Conservation (phyloP, 2,113 vertebrate species). For the Acrocephalus arundinaceus region DNA sequence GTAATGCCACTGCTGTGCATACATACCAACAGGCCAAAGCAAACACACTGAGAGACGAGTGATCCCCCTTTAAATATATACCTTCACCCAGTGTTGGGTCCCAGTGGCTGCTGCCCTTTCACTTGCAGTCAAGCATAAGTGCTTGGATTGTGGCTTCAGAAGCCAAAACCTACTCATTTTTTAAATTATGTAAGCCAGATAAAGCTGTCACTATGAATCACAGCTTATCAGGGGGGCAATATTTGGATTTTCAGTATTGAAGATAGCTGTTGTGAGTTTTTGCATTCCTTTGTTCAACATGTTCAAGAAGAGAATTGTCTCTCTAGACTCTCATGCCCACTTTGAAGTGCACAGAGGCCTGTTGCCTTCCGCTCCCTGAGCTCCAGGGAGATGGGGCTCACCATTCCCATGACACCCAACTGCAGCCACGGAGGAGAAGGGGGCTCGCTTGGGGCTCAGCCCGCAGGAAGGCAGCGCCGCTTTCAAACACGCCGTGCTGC, state of each 20-base stretch:
- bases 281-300: slow-evolving; percentile 41
- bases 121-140: not conserved
- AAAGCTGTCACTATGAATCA: slow-evolving; percentile 20
- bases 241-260: slow-evolving; percentile 37
- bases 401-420: not conserved
- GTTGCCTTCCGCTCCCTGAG: rapidly evolving
- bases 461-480: not conserved
- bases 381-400: not conserved
- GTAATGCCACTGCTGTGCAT: not conserved
- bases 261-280: slow-evolving; percentile 42
- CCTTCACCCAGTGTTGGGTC: not conserved
- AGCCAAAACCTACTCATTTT: not conserved
- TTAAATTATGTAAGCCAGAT: not conserved
- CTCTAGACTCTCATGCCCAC: not conserved
- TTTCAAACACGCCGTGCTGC: not conserved
- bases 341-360: not conserved
- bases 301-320: not conserved
- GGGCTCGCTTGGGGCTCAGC: not conserved
- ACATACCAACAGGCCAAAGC: not conserved
- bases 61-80: not conserved
- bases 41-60: not conserved
- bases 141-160: not conserved
- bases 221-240: not conserved
- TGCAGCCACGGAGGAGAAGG: not conserved
- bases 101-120: not conserved